These are phyloP conservation scores for Marasmarcha lunaedactyla DNA, from an alignment of 2,888 invertebrate species.

Conservation along the genomic window DNA sequence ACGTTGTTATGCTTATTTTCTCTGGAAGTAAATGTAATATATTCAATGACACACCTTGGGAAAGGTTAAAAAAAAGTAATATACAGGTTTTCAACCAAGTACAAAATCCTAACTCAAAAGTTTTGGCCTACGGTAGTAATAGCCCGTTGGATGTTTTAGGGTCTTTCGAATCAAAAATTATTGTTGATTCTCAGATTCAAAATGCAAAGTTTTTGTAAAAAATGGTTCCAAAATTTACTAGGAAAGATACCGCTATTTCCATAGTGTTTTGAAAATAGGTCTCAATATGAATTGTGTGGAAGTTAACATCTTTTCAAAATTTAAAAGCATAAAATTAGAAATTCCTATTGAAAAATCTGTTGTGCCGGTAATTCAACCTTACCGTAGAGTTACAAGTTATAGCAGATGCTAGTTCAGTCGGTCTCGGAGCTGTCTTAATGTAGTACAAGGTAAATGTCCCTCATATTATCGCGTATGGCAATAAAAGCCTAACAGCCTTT, in stretches of 20 bases:
- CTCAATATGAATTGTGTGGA: slow-evolving; percentile 4
- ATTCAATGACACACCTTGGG: slow-evolving; percentile 13
- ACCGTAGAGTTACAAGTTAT: slow-evolving; percentile 9
- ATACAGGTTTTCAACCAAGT: slow-evolving; percentile 9
- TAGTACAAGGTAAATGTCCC: slow-evolving; percentile 2
- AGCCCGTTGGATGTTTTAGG: slow-evolving; percentile 14
- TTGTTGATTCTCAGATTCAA: too few relatives aligned
- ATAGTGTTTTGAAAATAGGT: slow-evolving; percentile 12
- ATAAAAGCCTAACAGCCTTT: slow-evolving; percentile 3
- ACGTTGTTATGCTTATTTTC: slow-evolving; percentile 14
- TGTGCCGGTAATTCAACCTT: slow-evolving; percentile 14
- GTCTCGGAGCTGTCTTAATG: slow-evolving; percentile 6
- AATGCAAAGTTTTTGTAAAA: too few relatives aligned
- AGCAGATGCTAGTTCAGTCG: slow-evolving; percentile 6
- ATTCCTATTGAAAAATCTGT: slow-evolving; percentile 14
- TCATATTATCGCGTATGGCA: slow-evolving; percentile 6
- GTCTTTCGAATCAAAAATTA: slow-evolving; percentile 17
- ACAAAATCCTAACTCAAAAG: slow-evolving; percentile 8
- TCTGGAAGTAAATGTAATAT: slow-evolving; percentile 17
- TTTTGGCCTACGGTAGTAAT: slow-evolving; percentile 16
- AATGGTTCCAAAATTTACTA: slow-evolving; percentile 10
- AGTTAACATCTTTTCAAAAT: not conserved
- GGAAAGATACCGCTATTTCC: slow-evolving; percentile 11
- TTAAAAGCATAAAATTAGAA: slow-evolving; percentile 13
- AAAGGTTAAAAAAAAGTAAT: slow-evolving; percentile 8